Evolutionary conservation across 2,888 invertebrate genomes (phyloP).

Genomic region (Xanthia icteritia): DNA sequence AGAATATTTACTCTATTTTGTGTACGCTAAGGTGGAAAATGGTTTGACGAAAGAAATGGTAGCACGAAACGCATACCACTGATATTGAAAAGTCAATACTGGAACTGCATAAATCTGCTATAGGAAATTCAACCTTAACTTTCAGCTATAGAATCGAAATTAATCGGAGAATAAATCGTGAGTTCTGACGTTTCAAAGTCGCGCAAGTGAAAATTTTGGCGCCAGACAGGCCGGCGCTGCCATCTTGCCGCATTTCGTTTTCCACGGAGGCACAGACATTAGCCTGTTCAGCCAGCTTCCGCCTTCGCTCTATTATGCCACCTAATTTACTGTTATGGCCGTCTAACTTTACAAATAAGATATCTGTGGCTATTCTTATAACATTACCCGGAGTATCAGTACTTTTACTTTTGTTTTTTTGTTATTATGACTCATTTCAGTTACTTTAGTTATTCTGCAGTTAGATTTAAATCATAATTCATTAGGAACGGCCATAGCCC

Average conservation of each 20-base stretch:
- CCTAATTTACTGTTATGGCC: conserved; percentile 85
- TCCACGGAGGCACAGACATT: conserved; percentile 77
- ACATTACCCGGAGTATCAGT: conserved; percentile 63
- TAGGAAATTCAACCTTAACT: conserved; percentile 24
- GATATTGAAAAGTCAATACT: conserved; percentile 75
- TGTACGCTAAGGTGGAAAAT: conserved; percentile 32
- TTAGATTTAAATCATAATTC: background rate
- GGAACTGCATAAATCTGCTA: conserved; percentile 60
- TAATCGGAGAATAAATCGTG: background rate
- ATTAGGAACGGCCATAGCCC: background rate
- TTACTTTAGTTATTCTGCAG: background rate
- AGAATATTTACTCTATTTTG: conserved; percentile 32
- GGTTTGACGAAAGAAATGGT: conserved; percentile 36
- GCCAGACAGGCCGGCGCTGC: conserved; percentile 85
- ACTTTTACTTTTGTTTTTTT: conserved; percentile 38
- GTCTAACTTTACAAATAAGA: conserved; percentile 75
- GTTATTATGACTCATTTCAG: background rate
- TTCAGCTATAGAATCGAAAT: background rate
- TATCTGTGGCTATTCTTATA: conserved; percentile 68
- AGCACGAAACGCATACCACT: conserved; percentile 67
- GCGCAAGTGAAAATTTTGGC: conserved; percentile 76
- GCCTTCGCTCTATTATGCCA: conserved; percentile 79
- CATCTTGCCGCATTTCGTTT: conserved; percentile 80
- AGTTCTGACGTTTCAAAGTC: conserved; percentile 70
- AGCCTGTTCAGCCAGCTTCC: conserved; percentile 80